Evolutionary conservation across 2,113 vertebrate genomes (phyloP).

Genomic region (Empidonax traillii): DNA sequence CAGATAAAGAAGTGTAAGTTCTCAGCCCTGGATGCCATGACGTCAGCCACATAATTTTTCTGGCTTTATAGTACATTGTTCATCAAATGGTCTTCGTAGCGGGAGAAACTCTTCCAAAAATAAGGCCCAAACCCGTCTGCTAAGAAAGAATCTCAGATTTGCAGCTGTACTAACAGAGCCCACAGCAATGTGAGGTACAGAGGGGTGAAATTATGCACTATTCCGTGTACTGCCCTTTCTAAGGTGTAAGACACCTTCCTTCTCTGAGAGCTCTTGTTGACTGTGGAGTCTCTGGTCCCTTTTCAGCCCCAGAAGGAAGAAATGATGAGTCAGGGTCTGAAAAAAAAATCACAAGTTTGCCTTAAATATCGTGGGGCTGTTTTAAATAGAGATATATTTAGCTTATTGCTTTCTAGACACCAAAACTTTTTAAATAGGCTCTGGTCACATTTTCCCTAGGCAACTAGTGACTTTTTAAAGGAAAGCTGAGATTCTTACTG

Average conservation of each 20-base stretch:
- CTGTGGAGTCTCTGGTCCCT: neutral
- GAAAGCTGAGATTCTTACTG: slow-evolving; percentile 6
- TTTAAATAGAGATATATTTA: slow-evolving; percentile 27
- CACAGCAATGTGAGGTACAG: fast-evolving
- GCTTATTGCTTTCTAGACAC: slow-evolving; percentile 43
- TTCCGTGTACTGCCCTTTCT: neutral
- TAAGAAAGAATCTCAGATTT: neutral
- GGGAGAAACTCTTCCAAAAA: neutral
- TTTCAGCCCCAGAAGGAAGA: neutral
- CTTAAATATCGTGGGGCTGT: neutral
- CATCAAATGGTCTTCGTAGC: neutral
- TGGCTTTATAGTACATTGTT: neutral
- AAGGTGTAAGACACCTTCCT: neutral
- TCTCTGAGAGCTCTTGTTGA: neutral
- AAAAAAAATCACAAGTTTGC: neutral
- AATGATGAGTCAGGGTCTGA: slow-evolving; percentile 30
- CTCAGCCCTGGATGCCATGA: neutral
- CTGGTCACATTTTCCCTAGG: slow-evolving; percentile 34
- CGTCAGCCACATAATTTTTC: neutral
- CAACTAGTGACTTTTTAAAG: neutral
- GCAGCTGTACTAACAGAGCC: neutral
- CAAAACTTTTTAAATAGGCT: neutral
- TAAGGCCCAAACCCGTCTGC: neutral
- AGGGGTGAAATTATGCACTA: neutral
- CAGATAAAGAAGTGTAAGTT: neutral